These are phyloP conservation scores for Clunio marinus DNA, from an alignment of 2,888 invertebrate species.

Conservation along the genomic window DNA sequence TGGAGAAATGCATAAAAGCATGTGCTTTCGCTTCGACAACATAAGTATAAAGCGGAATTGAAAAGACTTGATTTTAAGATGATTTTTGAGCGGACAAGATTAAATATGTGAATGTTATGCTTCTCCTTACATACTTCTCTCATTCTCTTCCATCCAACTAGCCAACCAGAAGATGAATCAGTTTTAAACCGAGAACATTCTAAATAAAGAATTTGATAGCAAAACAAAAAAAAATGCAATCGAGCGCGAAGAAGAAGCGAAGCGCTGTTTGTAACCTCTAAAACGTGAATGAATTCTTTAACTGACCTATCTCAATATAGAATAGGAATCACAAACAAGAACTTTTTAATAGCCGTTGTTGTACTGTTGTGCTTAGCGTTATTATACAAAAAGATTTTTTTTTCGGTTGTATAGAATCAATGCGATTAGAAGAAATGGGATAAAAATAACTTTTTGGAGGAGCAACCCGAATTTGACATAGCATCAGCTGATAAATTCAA, in stretches of 20 bases:
- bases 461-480: too few species aligned
- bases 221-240: not conserved
- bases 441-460: too few species aligned
- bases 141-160: too few species aligned
- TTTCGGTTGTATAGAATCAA: too few species aligned
- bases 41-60: not conserved
- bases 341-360: too few species aligned
- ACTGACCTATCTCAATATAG: conserved; percentile 34
- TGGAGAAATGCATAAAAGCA: not conserved
- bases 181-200: not conserved
- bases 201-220: not conserved
- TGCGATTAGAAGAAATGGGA: too few species aligned
- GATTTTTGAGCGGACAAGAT: not conserved
- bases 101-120: not conserved
- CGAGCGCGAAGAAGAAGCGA: conserved; percentile 9
- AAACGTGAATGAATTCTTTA: conserved; percentile 24
- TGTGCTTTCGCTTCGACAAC: not conserved
- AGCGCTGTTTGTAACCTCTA: conserved; percentile 16
- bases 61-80: not conserved
- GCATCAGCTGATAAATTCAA: too few species aligned
- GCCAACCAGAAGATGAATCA: not conserved
- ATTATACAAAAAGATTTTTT: too few species aligned
- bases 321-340: conserved; percentile 3
- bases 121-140: not conserved
- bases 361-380: too few species aligned